Base-by-base conservation (phyloP, 2,888 invertebrate genomes). In the Plebejus anna region DNA sequence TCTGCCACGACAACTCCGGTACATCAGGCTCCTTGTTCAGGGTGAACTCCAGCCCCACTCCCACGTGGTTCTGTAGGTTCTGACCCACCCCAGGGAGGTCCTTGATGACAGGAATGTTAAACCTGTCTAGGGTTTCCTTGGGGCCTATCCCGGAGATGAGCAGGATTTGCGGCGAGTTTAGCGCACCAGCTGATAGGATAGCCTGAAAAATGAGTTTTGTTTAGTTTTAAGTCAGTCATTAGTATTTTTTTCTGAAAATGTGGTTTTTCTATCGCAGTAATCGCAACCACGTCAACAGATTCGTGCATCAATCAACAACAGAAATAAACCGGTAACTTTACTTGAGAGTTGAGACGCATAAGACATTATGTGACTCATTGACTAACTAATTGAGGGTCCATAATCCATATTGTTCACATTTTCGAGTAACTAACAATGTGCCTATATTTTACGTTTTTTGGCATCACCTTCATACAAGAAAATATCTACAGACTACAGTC, bases 21-120 rank as follows among this genome's bases (percentile, higher is more conserved):
- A 89, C 85, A 70, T 94, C 94, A 0, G 94, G 91, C 70, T 94
- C 90, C 76, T 94, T 92, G 4, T 85, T 90, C 81, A 96, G 86
- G 0, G 90, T 89, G 82, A 94, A 96, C n/a, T 93, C 90, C 9
- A 96, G 80, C 6, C 89, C 90, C 55, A 95, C 95, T 0, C 96
- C 95, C 0, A 96, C 95, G 81, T 96, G 96, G 83, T 96, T 96
- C 78, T 96, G 96, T 0, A 96, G 87, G 83, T 96, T 96, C 82
- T 95, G 94, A 0, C 96, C 96, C 0, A 96, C 96, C 0, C 96
- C 96, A 0, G 96, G 96, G 32, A 96, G 87, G 79, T 96, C 94
- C 79, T 95, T 94, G 42, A 95, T 89, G 11, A 95, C 92, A 5
- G 94, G 94, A 47, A 96, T 95, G 76, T 95, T 95, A 77, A 95